Evolutionary conservation across 2,113 vertebrate species (phyloP), one percentile per base, ranked within the genome.

Genomic region (Coregonus clupeaformis): DNA sequence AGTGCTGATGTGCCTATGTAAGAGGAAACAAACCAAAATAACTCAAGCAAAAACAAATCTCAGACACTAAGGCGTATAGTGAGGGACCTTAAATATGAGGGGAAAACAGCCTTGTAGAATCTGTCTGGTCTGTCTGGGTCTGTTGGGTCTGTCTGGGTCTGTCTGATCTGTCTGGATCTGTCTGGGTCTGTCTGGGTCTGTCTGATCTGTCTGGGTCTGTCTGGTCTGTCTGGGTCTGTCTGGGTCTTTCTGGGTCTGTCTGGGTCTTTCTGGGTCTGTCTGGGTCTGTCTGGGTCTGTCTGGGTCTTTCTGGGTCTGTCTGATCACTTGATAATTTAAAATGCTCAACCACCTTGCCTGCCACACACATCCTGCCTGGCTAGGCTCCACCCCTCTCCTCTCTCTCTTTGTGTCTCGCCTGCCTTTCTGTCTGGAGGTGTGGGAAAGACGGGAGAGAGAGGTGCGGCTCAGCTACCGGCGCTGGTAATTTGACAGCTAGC

Each of bases 401-500:
- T 22, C 18, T 60, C n/a, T 60, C 7, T 60, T 24, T 60, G n/a
- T 60, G n/a, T 60, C n/a, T 60, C 7, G 1, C 3, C 5, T 62
- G 6, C n/a, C 57, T 60, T 60, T 60, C 57, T 60, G 6, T 11
- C 0, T 11, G 25, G 27, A 65, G 63, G 85, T 89, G 12, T 89
- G 87, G 2, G 77, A 75, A 72, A 80, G 87, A 89, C 85, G 82
- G 36, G 85, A 79, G 84, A 86, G 78, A 79, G 76, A 88, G 83
- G 77, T 85, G 85, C 83, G 70, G 84, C 86, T 84, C 74, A 12
- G 69, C 76, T 87, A 75, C 82, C 72, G 77, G 78, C 27, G 22
- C 80, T 68, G 76, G 77, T 86, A 87, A 91, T 90, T 89, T 91
- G 89, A 91, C 88, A 90, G 90, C 64, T 42, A 87, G 85, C 79